phyloP scores from a whole-genome alignment of 1,140 invertebrate species.

The Eurosta solidaginis region DNA sequence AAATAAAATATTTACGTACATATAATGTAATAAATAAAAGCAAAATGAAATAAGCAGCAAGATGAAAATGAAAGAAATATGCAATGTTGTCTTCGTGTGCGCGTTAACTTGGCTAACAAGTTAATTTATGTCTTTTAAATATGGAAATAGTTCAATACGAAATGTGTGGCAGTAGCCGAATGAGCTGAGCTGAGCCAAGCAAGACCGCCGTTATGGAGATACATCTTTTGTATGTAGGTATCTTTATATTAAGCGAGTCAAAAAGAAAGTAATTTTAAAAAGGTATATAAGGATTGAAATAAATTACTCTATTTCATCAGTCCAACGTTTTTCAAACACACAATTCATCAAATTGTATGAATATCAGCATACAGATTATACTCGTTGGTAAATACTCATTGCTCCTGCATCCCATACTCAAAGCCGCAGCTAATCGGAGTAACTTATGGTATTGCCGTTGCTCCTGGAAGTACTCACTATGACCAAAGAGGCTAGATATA shows the following conservation, averaged over 20 bases:
- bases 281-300: too few species aligned
- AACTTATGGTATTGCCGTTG: too few species aligned
- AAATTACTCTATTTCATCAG: too few species aligned
- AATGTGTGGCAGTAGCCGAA: neutral
- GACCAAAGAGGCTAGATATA: too few species aligned
- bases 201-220: neutral
- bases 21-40: neutral
- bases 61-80: neutral
- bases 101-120: slow-evolving; percentile 18
- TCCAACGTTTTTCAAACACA: too few species aligned
- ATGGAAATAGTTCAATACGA: slow-evolving; percentile 26
- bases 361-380: too few species aligned
- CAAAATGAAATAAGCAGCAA: neutral
- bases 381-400: too few species aligned
- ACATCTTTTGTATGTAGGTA: neutral
- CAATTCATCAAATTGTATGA: too few species aligned
- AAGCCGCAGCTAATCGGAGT: too few species aligned
- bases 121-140: slow-evolving; percentile 26
- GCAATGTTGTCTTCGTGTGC: neutral
- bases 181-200: neutral
- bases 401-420: too few species aligned
- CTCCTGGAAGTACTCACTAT: too few species aligned
- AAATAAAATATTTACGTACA: neutral
- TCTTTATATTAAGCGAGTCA: neutral
- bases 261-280: slow-evolving; percentile 5